A percentile compares a stretch with the other conserved stretches of the same genome.
phyloP scores from a whole-genome alignment of 2,113 vertebrate species.

The Pteropus alecto region DNA sequence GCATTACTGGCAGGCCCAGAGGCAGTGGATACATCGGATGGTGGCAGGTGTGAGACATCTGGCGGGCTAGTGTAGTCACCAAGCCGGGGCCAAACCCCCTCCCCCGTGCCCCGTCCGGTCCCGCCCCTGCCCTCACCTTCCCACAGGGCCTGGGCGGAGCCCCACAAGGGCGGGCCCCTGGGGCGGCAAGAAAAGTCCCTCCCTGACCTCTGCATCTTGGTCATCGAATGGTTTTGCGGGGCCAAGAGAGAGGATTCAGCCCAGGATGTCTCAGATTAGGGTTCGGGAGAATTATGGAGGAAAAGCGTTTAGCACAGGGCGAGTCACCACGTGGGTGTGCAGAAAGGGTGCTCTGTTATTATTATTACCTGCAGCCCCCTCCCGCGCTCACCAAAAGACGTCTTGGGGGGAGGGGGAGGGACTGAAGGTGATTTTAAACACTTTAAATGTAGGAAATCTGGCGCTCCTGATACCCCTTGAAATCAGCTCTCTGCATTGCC shows the following conservation, averaged over 20 bases:
- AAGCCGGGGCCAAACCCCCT: background rate
- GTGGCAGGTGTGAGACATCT: background rate
- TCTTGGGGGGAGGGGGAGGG: background rate
- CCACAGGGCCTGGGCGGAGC: slow-evolving; percentile 26
- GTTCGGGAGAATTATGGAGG: background rate
- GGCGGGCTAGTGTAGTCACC: background rate
- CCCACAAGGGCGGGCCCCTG: background rate
- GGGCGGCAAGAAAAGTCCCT: background rate
- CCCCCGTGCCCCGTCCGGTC: background rate
- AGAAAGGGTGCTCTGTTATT: background rate
- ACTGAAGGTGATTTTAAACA: background rate
- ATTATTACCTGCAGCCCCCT: background rate
- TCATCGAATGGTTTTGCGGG: background rate
- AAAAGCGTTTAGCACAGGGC: background rate
- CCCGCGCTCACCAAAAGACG: background rate
- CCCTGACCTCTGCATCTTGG: background rate
- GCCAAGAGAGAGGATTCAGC: too few relatives aligned
- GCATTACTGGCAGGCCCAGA: background rate
- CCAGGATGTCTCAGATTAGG: too few relatives aligned
- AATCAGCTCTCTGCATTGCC: background rate
- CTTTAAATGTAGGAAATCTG: background rate
- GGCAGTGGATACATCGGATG: background rate
- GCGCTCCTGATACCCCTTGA: background rate
- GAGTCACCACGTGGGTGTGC: too few relatives aligned
- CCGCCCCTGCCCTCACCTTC: background rate